phyloP scores from a whole-genome alignment of 2,888 invertebrate species.

The Philhelius pedissequus region DNA sequence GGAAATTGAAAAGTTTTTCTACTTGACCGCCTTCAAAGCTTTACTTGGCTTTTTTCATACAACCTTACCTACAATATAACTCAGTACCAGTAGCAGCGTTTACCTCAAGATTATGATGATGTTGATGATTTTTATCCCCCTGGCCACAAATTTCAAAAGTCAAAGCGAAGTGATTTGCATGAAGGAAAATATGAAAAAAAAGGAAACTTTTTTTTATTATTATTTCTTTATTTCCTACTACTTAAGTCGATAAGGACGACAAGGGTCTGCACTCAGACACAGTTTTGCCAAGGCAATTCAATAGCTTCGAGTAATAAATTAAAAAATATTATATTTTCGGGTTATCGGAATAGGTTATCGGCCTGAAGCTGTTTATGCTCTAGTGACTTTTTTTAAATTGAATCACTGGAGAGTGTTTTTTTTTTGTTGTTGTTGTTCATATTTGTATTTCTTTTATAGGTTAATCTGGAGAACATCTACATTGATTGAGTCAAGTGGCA shows the following conservation, averaged over 20 bases:
- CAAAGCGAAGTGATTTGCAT: slow-evolving; percentile 29
- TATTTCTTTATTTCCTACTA: slow-evolving; percentile 20
- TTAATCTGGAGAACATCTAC: neutral
- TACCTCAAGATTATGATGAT: slow-evolving; percentile 43
- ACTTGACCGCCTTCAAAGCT: slow-evolving; percentile 65
- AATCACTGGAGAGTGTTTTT: neutral
- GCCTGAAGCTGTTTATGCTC: slow-evolving; percentile 8
- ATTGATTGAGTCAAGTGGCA: slow-evolving; percentile 3
- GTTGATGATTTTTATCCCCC: neutral
- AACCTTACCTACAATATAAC: neutral
- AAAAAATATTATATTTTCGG: slow-evolving; percentile 39
- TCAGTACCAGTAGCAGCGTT: neutral
- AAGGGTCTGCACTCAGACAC: slow-evolving; percentile 30
- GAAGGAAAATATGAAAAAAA: slow-evolving; percentile 7
- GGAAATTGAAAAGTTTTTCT: slow-evolving; percentile 67
- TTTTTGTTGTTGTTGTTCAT: neutral
- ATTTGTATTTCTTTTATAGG: slow-evolving; percentile 1
- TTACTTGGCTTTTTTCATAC: neutral
- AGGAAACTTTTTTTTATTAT: neutral
- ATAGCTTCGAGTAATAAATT: slow-evolving; percentile 41
- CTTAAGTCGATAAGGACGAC: slow-evolving; percentile 49
- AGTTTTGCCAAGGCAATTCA: slow-evolving; percentile 28
- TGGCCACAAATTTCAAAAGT: neutral
- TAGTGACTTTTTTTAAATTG: slow-evolving; percentile 29
- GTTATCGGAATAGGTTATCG: slow-evolving; percentile 60